phyloP scores from a whole-genome alignment of 2,113 vertebrate genomes.

The Lophius piscatorius region DNA sequence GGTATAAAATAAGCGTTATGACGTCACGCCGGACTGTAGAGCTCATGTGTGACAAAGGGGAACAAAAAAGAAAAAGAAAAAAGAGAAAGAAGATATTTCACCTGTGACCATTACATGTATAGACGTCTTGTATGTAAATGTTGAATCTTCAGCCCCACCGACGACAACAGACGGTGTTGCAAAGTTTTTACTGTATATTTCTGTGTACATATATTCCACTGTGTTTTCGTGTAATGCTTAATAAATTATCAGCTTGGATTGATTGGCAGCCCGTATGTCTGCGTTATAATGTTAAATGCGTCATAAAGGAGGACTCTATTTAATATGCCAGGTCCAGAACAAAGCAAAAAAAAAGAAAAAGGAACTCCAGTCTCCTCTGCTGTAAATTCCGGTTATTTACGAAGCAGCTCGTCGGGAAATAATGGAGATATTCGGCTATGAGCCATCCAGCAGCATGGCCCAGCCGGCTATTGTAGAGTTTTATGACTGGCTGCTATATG shows the following conservation, averaged over 20 bases:
- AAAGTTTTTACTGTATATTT: constrained; percentile 71
- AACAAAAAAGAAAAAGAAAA: too few relatives aligned
- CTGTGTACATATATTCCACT: constrained; percentile 73
- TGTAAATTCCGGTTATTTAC: neutral
- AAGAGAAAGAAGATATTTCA: constrained; percentile 83
- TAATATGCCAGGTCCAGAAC: neutral
- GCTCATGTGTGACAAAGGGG: constrained; percentile 68
- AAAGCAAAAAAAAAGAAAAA: too few relatives aligned
- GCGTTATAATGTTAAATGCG: too few relatives aligned
- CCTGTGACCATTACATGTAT: constrained; percentile 82
- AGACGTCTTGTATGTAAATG: constrained; percentile 68
- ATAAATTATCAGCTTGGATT: constrained; percentile 80
- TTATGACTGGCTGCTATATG: constrained; percentile 98
- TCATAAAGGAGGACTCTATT: too few relatives aligned
- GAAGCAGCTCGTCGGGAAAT: constrained; percentile 83
- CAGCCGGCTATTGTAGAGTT: constrained; percentile 98
- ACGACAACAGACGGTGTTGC: constrained; percentile 29
- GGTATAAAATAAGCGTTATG: constrained; percentile 5
- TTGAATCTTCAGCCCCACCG: constrained; percentile 43
- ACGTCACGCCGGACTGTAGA: constrained; percentile 26
- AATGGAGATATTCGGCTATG: constrained; percentile 91
- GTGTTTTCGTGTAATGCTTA: constrained; percentile 77
- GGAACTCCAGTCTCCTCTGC: neutral
- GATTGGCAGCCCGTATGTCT: constrained; percentile 49
- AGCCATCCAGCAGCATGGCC: constrained; percentile 89